phyloP scores from a whole-genome alignment of 2,797 vertebrate species.

The Chrysocyon brachyurus region DNA sequence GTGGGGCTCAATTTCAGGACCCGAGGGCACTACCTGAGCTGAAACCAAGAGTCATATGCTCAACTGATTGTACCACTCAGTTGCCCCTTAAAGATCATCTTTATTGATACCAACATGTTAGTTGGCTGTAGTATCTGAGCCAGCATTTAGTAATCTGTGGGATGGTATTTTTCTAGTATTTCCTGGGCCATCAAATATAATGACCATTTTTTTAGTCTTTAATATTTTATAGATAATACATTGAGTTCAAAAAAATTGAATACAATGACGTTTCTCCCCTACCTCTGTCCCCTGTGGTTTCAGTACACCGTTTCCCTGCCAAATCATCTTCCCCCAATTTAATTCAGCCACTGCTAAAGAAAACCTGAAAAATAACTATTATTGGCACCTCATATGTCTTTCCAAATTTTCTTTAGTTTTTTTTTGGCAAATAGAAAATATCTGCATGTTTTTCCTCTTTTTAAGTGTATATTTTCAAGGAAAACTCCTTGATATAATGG shows the following conservation, averaged over 20 bases:
- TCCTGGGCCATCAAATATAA: background rate
- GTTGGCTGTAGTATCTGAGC: background rate
- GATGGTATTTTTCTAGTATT: background rate
- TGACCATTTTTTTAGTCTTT: background rate
- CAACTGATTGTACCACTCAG: background rate
- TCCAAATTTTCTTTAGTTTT: background rate
- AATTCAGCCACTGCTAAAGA: background rate
- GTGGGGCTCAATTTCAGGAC: background rate
- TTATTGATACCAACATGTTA: background rate
- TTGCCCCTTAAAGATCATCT: background rate
- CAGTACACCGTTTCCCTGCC: background rate
- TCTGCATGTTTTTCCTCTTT: background rate
- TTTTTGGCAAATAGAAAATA: conserved; percentile 12
- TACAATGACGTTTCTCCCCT: background rate
- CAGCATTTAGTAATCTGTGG: background rate
- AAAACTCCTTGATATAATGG: background rate
- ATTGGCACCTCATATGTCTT: background rate
- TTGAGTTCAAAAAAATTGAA: background rate
- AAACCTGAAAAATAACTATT: conserved; percentile 9
- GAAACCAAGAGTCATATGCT: background rate
- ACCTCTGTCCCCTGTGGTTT: background rate
- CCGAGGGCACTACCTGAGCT: background rate
- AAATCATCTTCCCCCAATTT: background rate
- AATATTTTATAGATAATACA: conserved; percentile 20
- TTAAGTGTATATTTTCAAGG: background rate